Evolutionary conservation across 2,888 invertebrate genomes (phyloP), one percentile per base, ranked within the genome.

Genomic region (Coleophora flavipennella): DNA sequence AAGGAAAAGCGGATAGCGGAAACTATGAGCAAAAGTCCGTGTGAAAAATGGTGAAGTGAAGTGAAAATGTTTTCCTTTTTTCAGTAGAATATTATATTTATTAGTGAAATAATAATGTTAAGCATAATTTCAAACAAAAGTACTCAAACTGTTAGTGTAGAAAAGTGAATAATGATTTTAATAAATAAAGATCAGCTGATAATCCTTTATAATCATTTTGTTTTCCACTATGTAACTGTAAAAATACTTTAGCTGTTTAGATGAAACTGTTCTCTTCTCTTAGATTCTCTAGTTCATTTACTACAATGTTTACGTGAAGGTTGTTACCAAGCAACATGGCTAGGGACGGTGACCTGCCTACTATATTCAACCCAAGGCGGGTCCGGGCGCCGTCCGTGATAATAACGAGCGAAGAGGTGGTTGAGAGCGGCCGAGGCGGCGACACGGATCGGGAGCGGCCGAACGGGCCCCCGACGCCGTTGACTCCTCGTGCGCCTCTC

Each of bases 311-410:
- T 45, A 38, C 43, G 40, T 51, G 41, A 46, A 45, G 39, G 43
- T 49, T 52, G 45, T 36, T 45, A 48, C 45, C 31, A 25, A 42
- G 40, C 55, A 67, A 57, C 41, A 90, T 90, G 91, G 90, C 88
- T 51, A 85, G 90, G 53, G 91, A 91, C 86, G 90, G 90, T 57
- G 92, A 92, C 71, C 88, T 93, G 77, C 90, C 92, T 51, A 92
- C 92, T 51, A 93, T 93, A 63, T 93, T 93, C 76, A 92, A 93
- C 76, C 93, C 92, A 33, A 89, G 89, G 65, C 85, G 90, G 51
- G 89, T 89, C 41, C 86, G 90, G 46, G 86, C 90, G 43, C 90
- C 90, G 49, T 89, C 90, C 40, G 90, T 90, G 49, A 90, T 91
- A 58, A 89, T 91, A 50, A 90, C 90, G 35, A 89, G 89, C 52